phyloP scores from a whole-genome alignment of 2,113 vertebrate species.

The Pterocles orientalis region DNA sequence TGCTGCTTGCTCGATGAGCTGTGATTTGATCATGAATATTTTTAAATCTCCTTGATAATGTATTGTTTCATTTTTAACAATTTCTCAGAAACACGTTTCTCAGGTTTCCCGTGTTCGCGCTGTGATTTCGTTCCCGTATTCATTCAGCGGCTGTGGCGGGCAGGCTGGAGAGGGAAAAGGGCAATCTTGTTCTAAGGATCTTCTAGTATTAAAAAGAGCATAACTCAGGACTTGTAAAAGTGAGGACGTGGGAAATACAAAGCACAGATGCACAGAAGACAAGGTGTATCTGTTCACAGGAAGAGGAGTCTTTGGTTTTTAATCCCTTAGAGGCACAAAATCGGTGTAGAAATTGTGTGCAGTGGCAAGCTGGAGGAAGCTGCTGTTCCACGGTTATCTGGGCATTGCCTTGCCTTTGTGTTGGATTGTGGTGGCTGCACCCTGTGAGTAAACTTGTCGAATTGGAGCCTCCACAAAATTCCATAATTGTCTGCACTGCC shows the following conservation, averaged over 20 bases:
- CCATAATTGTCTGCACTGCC: neutral
- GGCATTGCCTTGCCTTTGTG: neutral
- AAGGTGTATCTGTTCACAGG: neutral
- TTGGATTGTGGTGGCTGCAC: neutral
- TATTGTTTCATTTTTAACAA: neutral
- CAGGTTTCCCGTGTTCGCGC: neutral
- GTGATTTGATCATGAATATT: neutral
- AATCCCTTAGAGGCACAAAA: neutral
- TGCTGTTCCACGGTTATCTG: neutral
- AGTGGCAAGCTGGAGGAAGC: neutral
- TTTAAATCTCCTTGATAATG: neutral
- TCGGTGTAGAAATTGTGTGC: neutral
- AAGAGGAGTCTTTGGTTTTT: neutral
- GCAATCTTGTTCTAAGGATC: neutral
- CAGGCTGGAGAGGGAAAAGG: neutral
- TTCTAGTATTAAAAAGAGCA: neutral
- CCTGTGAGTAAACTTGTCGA: neutral
- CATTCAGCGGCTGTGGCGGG: neutral
- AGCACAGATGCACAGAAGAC: neutral
- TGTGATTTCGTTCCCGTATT: neutral
- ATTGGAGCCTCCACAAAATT: neutral
- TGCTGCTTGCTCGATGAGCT: neutral
- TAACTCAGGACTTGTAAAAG: neutral
- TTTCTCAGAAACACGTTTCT: neutral
- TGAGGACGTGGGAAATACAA: fast-evolving